Evolutionary conservation across 2,888 invertebrate species (phyloP), one percentile per base, ranked within the genome.

Genomic region (Ennomos quercinarius): DNA sequence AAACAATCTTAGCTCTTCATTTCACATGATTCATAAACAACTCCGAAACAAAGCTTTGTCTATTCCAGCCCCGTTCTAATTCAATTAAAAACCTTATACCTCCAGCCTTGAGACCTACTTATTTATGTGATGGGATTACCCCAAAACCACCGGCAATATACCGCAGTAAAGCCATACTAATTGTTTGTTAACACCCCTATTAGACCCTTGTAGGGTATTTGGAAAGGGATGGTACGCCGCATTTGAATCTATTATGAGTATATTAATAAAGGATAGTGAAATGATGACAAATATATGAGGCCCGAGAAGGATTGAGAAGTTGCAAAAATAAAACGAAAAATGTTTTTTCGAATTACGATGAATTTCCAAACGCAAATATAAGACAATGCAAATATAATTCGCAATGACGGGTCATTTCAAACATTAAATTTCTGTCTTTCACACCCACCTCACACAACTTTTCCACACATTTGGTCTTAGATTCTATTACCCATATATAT

Each of bases 101-200:
- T 37, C 48, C 48, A 42, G 12, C 61, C 67, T 54, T 57, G 55
- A 63, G 49, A 54, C 53, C 59, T 63, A 61, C 46, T 55, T 56
- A 57, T 61, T 54, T 48, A 61, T 42, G 54, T 63, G 59, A 59
- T 39, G 47, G 55, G 61, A 63, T 60, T 57, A 62, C 58, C 38
- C 41, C 36, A 59, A 27, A 59, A 64, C 66, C 40, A 56, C 53
- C 50, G 46, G 38, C 39, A 47, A 35, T 39, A 44, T 35, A 13
- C 50, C 61, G 59, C 55, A 61, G 63, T 62, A 68, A 76, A 76
- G 72, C 71, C 71, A 63, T 70, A 72, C 72, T 78, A 76, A 79
- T 77, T 73, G 76, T 70, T 73, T 71, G 74, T 74, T 79, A 76
- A 78, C 74, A 64, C 76, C 69, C 57, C 57, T 54, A 51, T 61